Evolutionary conservation across 2,888 invertebrate genomes (phyloP).

Genomic region (Cryptocheilus praepositus): DNA sequence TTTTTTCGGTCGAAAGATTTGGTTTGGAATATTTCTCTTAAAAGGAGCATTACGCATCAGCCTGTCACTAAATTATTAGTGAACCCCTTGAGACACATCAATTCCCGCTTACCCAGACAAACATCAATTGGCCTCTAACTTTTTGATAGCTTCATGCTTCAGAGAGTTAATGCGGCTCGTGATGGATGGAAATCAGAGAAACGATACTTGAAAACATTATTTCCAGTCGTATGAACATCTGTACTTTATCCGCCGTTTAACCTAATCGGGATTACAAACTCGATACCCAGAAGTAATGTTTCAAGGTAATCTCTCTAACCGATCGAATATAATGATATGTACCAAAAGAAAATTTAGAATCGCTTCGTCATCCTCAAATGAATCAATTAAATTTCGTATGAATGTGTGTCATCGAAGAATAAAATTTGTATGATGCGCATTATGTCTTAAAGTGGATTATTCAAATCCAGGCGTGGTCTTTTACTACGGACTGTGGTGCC

Average conservation of each 20-base stretch:
- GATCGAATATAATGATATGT: slow-evolving; percentile 22
- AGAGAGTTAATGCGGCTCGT: slow-evolving; percentile 3
- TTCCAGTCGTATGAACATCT: too few relatives aligned
- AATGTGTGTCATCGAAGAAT: slow-evolving; percentile 28
- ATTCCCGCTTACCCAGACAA: too few relatives aligned
- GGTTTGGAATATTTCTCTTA: slow-evolving; percentile 9
- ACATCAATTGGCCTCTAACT: not conserved
- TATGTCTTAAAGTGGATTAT: slow-evolving; percentile 63
- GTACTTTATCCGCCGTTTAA: not conserved
- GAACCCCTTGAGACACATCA: not conserved
- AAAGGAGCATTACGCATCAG: slow-evolving; percentile 3
- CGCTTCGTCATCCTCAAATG: slow-evolving; percentile 16
- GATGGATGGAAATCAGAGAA: slow-evolving; percentile 25
- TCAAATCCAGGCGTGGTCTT: slow-evolving; percentile 78
- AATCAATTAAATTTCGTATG: slow-evolving; percentile 18
- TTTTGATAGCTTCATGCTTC: not conserved
- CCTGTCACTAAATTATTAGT: slow-evolving; percentile 17
- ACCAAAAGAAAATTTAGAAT: slow-evolving; percentile 12
- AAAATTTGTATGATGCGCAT: slow-evolving; percentile 35
- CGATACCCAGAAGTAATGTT: slow-evolving; percentile 16
- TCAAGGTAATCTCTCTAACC: slow-evolving; percentile 32
- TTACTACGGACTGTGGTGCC: slow-evolving; percentile 79
- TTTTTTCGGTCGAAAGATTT: not conserved
- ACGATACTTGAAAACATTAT: slow-evolving; percentile 33
- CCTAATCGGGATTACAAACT: not conserved